Conservation (phyloP, 2,113 vertebrate genomes). For the Cephalopterus ornatus region DNA sequence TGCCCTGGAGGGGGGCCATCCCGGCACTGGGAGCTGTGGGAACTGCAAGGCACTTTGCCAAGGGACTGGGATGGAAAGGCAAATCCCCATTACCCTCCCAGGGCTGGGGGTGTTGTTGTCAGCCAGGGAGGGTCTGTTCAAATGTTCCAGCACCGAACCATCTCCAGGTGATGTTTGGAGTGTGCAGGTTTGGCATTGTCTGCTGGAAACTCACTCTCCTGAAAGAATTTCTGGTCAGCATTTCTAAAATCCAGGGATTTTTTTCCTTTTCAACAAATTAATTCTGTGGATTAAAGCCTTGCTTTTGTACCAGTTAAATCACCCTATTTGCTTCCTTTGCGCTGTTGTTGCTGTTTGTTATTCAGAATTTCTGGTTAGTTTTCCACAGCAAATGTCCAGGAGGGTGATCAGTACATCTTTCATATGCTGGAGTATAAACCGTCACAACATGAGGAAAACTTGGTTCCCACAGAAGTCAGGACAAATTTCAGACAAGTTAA, state of each 20-base stretch:
- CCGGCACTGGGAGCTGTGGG: not conserved
- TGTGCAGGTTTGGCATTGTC: not conserved
- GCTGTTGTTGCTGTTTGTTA: not conserved
- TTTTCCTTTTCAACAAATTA: not conserved
- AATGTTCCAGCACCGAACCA: not conserved
- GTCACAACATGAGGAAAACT: not conserved
- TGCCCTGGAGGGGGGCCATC: not conserved
- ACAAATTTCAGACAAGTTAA: not conserved
- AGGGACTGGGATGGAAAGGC: not conserved
- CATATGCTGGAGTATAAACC: not conserved
- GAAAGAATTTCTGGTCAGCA: not conserved
- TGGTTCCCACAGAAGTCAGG: not conserved
- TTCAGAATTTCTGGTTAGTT: not conserved
- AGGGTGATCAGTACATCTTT: not conserved
- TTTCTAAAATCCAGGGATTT: not conserved
- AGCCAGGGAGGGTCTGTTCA: not conserved
- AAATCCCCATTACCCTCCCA: not conserved
- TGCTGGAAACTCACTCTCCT: not conserved
- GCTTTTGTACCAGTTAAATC: not conserved
- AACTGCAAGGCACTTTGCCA: not conserved
- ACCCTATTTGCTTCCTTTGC: not conserved
- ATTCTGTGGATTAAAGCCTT: not conserved
- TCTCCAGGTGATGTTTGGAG: constrained; percentile 1
- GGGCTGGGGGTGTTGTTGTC: not conserved
- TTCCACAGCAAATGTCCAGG: not conserved